Evolutionary conservation across 2,888 invertebrate genomes (phyloP), one percentile per base, ranked within the genome.

Genomic region (Ichneumon xanthorius): DNA sequence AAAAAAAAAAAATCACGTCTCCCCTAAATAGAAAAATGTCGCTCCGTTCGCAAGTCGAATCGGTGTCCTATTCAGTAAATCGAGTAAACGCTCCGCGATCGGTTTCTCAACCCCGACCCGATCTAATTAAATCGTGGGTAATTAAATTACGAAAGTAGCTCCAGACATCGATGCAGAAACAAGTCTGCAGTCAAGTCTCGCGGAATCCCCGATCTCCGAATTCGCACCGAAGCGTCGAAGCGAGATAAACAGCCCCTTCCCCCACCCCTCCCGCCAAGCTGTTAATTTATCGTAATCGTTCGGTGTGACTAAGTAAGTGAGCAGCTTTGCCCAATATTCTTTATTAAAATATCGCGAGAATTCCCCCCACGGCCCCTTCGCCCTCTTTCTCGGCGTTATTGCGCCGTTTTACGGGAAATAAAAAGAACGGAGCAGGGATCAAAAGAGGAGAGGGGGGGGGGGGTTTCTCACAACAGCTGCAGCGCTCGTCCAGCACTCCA

Each of bases 221-320:
- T 33, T 67, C 22, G 6, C 48, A 19, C 68, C 61, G 30, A 63
- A 63, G 61, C 61, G 61, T 63, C 61, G 30, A n/a, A 63, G 61
- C 33, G 61, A 63, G 33, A 33, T 63, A 33, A 63, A 63, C n/a
- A 63, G 30, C 61, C 61, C 30, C 19, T 5, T 2, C 7, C 14
- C 61, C 19, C 22, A 0, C 9, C 26, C 61, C 30, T 0, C 82
- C 26, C 83, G 4, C 14, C 83, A 80, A 82, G 84, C 86, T 90
- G 91, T 91, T 91, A 92, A 92, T 92, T 91, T 91, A 90, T 89
- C 90, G 91, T 91, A 92, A 91, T 92, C 92, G 89, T 83, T 92
- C 88, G 87, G 89, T 88, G 91, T 90, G 91, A 91, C 92, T 92
- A 91, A 92, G 91, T 91, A 90, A 92, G 91, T 91, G 92, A 89